Conservation (phyloP, 2,888 invertebrate species). For the Trissoscelio sp. region DNA sequence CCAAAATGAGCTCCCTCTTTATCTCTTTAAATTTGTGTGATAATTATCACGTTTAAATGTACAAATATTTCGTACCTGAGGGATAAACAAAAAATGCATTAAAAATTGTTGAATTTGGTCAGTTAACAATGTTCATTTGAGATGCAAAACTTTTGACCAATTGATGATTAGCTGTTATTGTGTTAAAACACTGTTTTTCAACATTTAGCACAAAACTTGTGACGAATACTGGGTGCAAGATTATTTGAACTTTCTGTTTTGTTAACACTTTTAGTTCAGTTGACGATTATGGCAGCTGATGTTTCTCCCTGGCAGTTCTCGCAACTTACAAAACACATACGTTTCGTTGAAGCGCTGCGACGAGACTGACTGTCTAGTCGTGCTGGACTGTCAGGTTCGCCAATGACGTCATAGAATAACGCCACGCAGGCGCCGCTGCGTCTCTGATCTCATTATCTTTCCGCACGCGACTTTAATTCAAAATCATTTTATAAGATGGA, state of each 20-base stretch:
- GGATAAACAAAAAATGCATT: too few species aligned
- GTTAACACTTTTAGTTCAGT: conserved; percentile 1
- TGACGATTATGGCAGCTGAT: conserved; percentile 16
- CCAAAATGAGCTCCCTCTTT: too few species aligned
- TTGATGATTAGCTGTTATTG: neutral
- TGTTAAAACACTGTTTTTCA: neutral
- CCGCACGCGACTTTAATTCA: conserved; percentile 51
- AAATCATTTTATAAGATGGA: conserved; percentile 4
- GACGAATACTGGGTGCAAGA: neutral
- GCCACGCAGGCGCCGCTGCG: conserved; percentile 79
- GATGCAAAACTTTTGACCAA: too few species aligned
- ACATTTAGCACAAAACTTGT: conserved; percentile 1
- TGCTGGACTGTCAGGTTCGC: conserved; percentile 77
- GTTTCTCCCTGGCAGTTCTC: conserved; percentile 28
- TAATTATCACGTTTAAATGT: too few species aligned
- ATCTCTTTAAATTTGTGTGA: too few species aligned
- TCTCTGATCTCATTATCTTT: conserved; percentile 70
- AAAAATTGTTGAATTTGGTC: neutral
- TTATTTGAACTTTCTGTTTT: neutral
- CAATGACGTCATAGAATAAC: conserved; percentile 79
- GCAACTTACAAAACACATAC: conserved; percentile 54
- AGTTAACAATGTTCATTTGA: neutral
- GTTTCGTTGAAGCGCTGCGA: conserved; percentile 76
- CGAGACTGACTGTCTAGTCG: conserved; percentile 82
- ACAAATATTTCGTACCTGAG: too few species aligned